Evolutionary conservation across 2,888 invertebrate species (phyloP), one percentile per base, ranked within the genome.

Genomic region (Kuschelorhynchus macadamiae): DNA sequence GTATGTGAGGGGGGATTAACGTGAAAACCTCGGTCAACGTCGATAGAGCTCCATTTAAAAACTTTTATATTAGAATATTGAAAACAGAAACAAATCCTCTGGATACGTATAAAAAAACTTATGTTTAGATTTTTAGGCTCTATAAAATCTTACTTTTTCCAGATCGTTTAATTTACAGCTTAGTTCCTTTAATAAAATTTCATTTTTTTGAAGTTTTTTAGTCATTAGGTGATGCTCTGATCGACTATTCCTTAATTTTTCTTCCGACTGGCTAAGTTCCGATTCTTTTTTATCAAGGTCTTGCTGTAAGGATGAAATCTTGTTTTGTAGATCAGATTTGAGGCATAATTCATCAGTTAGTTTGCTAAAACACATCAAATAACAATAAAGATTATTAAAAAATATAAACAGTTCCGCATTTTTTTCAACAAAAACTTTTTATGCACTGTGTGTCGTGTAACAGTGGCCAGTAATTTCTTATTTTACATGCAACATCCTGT

Each of bases 191-290:
- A 85, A 84, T 14, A 85, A 72, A 14, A 78, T 78, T 71, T 85
- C 84, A 12, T 88, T 83, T 70, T 88, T 87, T 0, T 85, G 83
- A 18, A 85, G 82, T 18, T 85, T 85, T 76, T 52, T 81, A 80
- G 74, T 83, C 78, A 71, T 83, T 71, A 25, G 81, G 76, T 77
- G 82, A 79, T 59, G 85, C 78, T 80, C 84, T 77, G 17, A 82
- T 80, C 75, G 82, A 76, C 71, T 84, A 42, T 71, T 83, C 80
- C 71, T 80, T 72, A 52, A 81, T 81, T 76, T 85, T 80, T 63
- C 81, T 79, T 60, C 81, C 4, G 20, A 3, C 3, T 20, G 42
- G 9, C 7, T 20, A 79, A 69, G 82, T 72, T 25, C 79, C 3
- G 42, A 17, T 64, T 77, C 76, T 4, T 68, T 72, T 18, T 25